A percentile compares a stretch with the other conserved stretches of the same genome.
phyloP scores from a whole-genome alignment of 2,113 vertebrate species.

The Phaetusa simplex region DNA sequence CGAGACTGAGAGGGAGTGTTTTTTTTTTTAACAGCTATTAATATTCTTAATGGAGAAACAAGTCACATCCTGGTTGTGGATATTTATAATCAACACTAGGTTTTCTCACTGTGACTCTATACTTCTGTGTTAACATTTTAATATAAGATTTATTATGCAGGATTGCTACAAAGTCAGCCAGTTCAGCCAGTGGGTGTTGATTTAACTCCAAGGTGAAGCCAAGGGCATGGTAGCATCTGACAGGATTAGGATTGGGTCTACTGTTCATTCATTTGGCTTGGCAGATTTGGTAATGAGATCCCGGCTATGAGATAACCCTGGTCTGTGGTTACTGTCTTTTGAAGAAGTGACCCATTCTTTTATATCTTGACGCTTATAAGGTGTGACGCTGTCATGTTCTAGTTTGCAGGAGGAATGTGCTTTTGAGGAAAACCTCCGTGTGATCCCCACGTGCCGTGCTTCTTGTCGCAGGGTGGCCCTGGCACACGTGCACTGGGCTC shows the following conservation, averaged over 20 bases:
- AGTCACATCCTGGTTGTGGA: neutral
- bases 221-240: neutral
- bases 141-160: neutral
- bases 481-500: neutral
- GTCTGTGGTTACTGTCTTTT: neutral
- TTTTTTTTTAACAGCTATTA: neutral
- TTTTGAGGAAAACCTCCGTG: neutral
- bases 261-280: neutral
- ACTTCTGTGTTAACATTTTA: neutral
- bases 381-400: neutral
- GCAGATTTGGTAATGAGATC: neutral
- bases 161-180: neutral
- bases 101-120: neutral
- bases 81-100: neutral
- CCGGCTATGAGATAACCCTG: neutral
- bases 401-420: neutral
- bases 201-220: neutral
- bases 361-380: neutral
- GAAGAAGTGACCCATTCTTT: neutral
- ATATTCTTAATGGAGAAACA: neutral
- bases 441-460: rapidly evolving
- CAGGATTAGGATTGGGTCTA: neutral
- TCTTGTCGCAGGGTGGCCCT: neutral
- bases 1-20: neutral
- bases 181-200: neutral